Base-by-base conservation (phyloP, 2,113 vertebrate genomes). In the Lates calcarifer region DNA sequence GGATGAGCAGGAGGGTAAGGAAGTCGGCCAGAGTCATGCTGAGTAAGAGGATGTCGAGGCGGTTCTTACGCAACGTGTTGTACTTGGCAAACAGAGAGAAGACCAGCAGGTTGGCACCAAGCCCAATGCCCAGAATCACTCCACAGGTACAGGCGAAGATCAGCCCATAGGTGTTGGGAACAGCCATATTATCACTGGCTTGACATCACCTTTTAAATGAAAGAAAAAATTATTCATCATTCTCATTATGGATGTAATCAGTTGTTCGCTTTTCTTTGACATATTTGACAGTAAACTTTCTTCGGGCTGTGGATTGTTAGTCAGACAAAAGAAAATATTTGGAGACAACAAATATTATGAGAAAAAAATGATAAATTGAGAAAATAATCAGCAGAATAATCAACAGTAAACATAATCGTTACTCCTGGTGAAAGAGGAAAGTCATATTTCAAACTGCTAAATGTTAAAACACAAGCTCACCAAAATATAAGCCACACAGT, bases 11-110 rank as follows among this genome's bases (percentile, higher is more conserved):
- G 24, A 96, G 93, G 33, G 87, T 93, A 72, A 96, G 91, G 74
- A 94, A 92, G 90, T 96, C 94, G 0, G 93, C 94, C 41, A 94
- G 87, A 17, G 94, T 87, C 94, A 95, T 94, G 85, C 94, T 96
- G 69, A 96, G 81, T 8, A 95, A 89, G 70, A 96, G 90, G 77
- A 94, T 75, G 72, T 95, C 95, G 33, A 95, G 90, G 4, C 92
- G 92, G 74, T 95, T 95, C 85, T 94, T 95, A 15, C 92, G 92
- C 5, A 95, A 14, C 0, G 92, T 93, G 85, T 94, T 95, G 81
- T 94, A 83, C 80, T 92, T 95, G 31, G 91, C 94, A 55, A 95
- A 95, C 81, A 96, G 86, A 11, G 90, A 92, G 86, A 95, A 95
- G 77, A 94, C 94, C 79, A 95, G 93, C 61, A 94, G 85, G 87